Evolutionary conservation across 2,113 vertebrate species (phyloP), one percentile per base, ranked within the genome.

Genomic region (Cricetomys ansorgei): DNA sequence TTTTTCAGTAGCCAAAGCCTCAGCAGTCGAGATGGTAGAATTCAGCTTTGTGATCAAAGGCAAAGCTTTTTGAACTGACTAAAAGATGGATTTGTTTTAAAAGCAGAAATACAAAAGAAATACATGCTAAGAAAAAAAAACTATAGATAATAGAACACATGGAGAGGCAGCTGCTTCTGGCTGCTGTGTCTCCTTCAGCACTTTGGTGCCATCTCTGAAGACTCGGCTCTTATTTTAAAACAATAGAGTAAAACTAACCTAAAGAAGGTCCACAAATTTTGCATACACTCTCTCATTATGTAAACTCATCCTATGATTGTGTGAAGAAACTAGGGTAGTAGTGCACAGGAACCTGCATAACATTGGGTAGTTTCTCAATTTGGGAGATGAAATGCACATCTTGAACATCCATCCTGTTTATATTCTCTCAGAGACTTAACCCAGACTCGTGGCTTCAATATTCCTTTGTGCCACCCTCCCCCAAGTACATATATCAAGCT

Each of bases 71-170:
- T 90, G 17, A 80, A 90, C 19, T 80, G 34, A 94, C 50, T 19
- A n/a, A 84, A 73, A 81, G 3, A 50, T 5, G 13, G 17, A 31
- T 50, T 92, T 81, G 53, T 55, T 92, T 85, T 34, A 69, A 94
- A 95, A 64, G 65, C 81, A 34, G 4, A 16, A 90, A 73, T 86
- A 31, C 45, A 65, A 67, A 88, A 96, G 9, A 92, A 95, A 81
- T n/a, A 16, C 10, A 25, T 86, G 19, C 69, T 50, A 94, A 94
- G 19, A 34, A 13, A 89, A 29, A 83, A 0, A 83, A 40, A 2
- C n/a, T n/a, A 37, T 55, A 77, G 7, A 31, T 37, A 57, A 53
- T 43, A 10, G 75, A 72, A 69, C 0, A 25, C 12, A 53, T 11
- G 2, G 43, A 16, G 21, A 90, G 65, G 10, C 37, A 43, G 13